Evolutionary conservation across 2,888 invertebrate species (phyloP).

Genomic region (Chalcosyrphus nemorum): DNA sequence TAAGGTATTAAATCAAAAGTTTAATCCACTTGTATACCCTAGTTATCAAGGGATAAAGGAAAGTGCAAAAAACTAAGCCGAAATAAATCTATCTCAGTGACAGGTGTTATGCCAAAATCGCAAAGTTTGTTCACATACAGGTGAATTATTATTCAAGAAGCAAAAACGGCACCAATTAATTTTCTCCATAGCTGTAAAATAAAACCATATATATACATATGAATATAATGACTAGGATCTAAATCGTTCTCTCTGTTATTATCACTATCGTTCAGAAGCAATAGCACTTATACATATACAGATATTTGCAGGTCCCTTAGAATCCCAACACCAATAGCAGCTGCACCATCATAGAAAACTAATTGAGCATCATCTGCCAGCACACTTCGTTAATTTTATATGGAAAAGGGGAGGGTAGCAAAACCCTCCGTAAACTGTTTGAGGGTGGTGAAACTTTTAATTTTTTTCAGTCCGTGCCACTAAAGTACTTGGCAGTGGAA

Average conservation of each 20-base stretch:
- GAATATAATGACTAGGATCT: background rate
- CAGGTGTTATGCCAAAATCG: conserved; percentile 17
- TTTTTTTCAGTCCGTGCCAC: background rate
- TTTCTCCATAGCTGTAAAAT: background rate
- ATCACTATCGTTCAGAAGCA: background rate
- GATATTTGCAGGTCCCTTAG: background rate
- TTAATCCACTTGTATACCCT: background rate
- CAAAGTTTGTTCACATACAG: background rate
- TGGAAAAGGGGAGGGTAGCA: background rate
- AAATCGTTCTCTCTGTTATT: background rate
- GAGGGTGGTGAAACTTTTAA: conserved; percentile 10
- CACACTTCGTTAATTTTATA: conserved; percentile 27
- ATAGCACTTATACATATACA: background rate
- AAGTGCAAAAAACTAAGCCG: background rate
- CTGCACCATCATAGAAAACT: conserved; percentile 32
- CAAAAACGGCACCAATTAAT: conserved; percentile 16
- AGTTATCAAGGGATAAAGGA: background rate
- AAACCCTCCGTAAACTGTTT: background rate
- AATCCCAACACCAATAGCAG: conserved; percentile 1
- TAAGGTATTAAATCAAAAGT: conserved; percentile 4
- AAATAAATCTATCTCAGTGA: conserved; percentile 12
- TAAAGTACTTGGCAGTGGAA: background rate
- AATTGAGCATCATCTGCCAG: conserved; percentile 49
- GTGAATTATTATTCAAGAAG: conserved; percentile 24
- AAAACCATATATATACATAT: background rate